These are phyloP conservation scores for Limnephilus marmoratus DNA, from an alignment of 2,888 invertebrate species.

Conservation along the genomic window DNA sequence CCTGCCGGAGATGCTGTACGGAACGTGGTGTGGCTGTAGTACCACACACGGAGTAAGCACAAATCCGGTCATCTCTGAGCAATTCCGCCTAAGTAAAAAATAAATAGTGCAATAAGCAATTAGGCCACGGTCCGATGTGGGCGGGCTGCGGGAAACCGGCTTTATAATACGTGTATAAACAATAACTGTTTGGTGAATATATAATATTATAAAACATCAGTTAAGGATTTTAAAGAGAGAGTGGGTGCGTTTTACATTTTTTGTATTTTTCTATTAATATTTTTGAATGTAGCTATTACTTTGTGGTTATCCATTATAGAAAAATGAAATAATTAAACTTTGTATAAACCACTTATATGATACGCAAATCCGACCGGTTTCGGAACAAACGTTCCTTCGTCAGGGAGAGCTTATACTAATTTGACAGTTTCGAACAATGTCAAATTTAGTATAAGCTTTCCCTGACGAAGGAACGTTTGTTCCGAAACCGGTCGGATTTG, in stretches of 20 bases:
- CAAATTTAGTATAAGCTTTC: too few species aligned
- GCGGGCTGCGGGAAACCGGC: constrained; percentile 51
- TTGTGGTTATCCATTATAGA: too few species aligned
- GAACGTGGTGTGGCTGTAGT: not conserved
- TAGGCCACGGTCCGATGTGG: constrained; percentile 50
- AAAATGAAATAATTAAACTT: too few species aligned
- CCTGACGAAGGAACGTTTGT: too few species aligned
- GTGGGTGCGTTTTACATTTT: not conserved
- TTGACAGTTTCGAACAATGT: too few species aligned
- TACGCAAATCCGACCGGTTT: too few species aligned
- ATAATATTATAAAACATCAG: not conserved
- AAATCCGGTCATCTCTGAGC: not conserved
- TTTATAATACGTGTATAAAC: constrained; percentile 44
- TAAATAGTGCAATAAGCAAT: constrained; percentile 59
- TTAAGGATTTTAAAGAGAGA: not conserved
- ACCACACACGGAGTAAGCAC: constrained; percentile 19
- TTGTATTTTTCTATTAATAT: too few species aligned
- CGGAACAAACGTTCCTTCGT: too few species aligned
- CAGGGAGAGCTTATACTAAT: too few species aligned
- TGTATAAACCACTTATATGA: too few species aligned
- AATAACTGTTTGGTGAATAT: constrained; percentile 39
- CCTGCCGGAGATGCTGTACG: not conserved
- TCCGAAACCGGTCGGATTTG: too few species aligned
- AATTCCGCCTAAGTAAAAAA: constrained; percentile 43
- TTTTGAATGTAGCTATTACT: too few species aligned